Conservation (phyloP, 2,888 invertebrate species). For the Eumacrocentrus americanus region DNA sequence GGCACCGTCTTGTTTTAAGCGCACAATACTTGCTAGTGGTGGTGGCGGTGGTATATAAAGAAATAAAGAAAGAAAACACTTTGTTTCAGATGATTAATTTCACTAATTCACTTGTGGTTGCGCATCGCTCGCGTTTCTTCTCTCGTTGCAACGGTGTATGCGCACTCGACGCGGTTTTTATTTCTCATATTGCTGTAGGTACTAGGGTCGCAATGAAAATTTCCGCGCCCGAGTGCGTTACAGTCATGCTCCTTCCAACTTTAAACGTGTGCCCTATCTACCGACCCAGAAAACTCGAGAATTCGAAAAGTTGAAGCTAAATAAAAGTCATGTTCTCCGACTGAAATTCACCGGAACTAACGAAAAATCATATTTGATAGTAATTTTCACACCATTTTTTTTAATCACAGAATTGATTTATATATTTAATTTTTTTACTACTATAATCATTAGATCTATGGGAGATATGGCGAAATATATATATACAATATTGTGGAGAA, state of each 20-base stretch:
- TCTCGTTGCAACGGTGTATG: too few species aligned
- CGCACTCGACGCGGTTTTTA: too few species aligned
- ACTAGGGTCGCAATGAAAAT: conserved; percentile 1
- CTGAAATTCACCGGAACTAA: too few species aligned
- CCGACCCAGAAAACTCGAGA: conserved; percentile 9
- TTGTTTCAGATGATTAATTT: conserved; percentile 17
- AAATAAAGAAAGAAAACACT: background rate
- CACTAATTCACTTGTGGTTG: conserved; percentile 12
- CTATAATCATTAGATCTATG: too few species aligned
- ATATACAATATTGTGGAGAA: too few species aligned
- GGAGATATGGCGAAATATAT: too few species aligned
- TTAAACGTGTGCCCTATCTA: background rate
- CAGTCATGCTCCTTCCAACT: conserved; percentile 1
- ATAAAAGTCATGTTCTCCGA: too few species aligned
- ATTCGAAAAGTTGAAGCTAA: background rate
- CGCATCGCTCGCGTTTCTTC: background rate
- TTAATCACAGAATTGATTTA: too few species aligned
- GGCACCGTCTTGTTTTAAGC: background rate
- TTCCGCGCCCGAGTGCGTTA: background rate
- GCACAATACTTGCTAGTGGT: background rate
- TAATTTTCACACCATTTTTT: too few species aligned
- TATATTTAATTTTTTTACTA: too few species aligned
- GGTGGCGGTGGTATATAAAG: background rate
- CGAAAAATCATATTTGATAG: too few species aligned
- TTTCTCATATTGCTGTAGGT: background rate